Conservation (phyloP, 1,140 invertebrate species). For the Tigriopus japonicus region DNA sequence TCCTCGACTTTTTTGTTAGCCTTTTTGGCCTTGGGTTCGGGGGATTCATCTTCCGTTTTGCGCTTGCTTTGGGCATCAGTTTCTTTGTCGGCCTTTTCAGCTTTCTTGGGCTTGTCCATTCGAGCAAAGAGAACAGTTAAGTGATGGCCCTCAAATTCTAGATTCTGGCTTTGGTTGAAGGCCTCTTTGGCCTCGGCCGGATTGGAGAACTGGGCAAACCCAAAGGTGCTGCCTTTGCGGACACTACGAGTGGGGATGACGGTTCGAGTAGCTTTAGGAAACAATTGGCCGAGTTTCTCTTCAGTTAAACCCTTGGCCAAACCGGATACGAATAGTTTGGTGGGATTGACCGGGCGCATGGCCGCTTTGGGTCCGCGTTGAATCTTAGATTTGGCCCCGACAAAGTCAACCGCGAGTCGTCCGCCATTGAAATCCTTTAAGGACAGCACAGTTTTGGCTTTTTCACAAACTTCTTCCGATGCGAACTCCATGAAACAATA, state of each 20-base stretch:
- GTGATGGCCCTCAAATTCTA: neutral
- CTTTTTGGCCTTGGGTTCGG: too few species aligned
- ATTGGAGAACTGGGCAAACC: neutral
- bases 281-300: neutral
- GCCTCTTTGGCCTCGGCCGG: neutral
- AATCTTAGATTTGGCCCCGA: neutral
- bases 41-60: too few species aligned
- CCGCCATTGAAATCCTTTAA: neutral
- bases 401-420: neutral
- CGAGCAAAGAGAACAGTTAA: neutral
- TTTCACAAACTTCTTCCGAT: neutral
- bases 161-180: neutral
- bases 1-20: too few species aligned
- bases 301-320: neutral
- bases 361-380: neutral
- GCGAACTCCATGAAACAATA: neutral
- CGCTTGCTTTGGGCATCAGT: too few species aligned
- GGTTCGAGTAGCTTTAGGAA: neutral
- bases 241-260: neutral
- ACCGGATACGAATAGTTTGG: neutral
- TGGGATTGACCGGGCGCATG: neutral
- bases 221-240: neutral
- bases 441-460: neutral
- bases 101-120: neutral
- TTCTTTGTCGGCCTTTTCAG: neutral